phyloP scores from a whole-genome alignment of 1,140 invertebrate genomes.

The Andricus grossulariae region DNA sequence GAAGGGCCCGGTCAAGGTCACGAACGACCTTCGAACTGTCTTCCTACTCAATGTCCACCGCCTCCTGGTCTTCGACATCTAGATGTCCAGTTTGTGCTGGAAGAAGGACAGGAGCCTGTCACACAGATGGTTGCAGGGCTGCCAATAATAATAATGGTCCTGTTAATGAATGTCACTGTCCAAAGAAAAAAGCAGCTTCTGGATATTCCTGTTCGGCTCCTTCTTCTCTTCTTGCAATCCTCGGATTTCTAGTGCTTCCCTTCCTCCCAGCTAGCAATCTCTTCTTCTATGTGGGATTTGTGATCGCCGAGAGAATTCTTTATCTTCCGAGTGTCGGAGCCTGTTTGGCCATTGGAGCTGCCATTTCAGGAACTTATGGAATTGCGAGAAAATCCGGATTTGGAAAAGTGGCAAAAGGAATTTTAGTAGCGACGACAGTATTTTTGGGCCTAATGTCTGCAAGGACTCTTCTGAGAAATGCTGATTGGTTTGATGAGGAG shows the following conservation, averaged over 20 bases:
- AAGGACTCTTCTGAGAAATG: conserved; percentile 88
- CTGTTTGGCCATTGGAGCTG: conserved; percentile 88
- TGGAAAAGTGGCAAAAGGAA: conserved; percentile 69
- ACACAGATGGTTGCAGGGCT: conserved; percentile 72
- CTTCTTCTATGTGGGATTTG: conserved; percentile 97
- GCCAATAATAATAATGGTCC: conserved; percentile 75
- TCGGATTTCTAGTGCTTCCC: conserved; percentile 89
- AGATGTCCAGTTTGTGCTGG: conserved; percentile 71
- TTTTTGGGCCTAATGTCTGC: conserved; percentile 83
- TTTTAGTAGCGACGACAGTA: conserved; percentile 77
- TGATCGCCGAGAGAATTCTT: conserved; percentile 95
- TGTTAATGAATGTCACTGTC: conserved; percentile 69
- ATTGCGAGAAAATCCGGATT: conserved; percentile 69
- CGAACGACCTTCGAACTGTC: conserved; percentile 53
- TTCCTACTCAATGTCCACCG: conserved; percentile 52
- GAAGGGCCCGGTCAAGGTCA: conserved; percentile 44
- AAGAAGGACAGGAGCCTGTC: conserved; percentile 66
- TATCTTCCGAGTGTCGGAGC: conserved; percentile 97
- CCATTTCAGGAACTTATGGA: conserved; percentile 74
- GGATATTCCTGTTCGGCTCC: conserved; percentile 59
- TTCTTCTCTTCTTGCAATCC: conserved; percentile 78
- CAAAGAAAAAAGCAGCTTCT: conserved; percentile 53
- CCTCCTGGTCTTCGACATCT: conserved; percentile 45
- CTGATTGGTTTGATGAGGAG: conserved; percentile 95
- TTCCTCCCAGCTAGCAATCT: conserved; percentile 96